phyloP scores from a whole-genome alignment of 2,888 invertebrate genomes.

The Kryphioiulus occultus region DNA sequence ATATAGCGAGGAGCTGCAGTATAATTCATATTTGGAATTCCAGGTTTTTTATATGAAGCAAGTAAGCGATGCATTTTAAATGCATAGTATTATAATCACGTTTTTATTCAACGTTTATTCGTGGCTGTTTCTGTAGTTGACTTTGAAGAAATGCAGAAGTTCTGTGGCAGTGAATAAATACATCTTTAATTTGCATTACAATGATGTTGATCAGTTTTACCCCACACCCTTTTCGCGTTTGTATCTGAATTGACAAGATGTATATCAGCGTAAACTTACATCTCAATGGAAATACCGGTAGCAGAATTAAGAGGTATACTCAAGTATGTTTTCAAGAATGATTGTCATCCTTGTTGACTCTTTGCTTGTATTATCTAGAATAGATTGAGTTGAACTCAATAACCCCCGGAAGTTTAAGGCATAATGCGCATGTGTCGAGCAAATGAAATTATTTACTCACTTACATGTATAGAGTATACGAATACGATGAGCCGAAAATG shows the following conservation, averaged over 20 bases:
- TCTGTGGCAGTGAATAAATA: not conserved
- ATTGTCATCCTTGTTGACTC: slow-evolving; percentile 24
- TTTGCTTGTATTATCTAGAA: not conserved
- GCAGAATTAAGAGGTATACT: not conserved
- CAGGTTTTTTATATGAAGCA: too few relatives aligned
- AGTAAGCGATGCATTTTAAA: too few relatives aligned
- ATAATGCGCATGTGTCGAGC: not conserved
- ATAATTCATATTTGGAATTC: too few relatives aligned
- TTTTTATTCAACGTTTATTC: too few relatives aligned
- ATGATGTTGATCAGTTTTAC: not conserved
- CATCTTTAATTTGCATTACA: not conserved
- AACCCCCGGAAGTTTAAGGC: not conserved
- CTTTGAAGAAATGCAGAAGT: not conserved
- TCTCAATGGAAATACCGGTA: not conserved
- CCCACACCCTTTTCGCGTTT: not conserved
- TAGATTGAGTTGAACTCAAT: slow-evolving; percentile 3
- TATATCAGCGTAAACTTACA: not conserved
- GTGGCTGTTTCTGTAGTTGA: not conserved
- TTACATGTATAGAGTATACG: not conserved
- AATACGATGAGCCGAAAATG: not conserved
- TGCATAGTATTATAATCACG: not conserved
- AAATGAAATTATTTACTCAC: not conserved
- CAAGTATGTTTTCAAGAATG: not conserved
- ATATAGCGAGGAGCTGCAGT: too few relatives aligned
- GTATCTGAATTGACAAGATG: not conserved